Evolutionary conservation across 2,888 invertebrate genomes (phyloP).

Genomic region (Belgica antarctica): DNA sequence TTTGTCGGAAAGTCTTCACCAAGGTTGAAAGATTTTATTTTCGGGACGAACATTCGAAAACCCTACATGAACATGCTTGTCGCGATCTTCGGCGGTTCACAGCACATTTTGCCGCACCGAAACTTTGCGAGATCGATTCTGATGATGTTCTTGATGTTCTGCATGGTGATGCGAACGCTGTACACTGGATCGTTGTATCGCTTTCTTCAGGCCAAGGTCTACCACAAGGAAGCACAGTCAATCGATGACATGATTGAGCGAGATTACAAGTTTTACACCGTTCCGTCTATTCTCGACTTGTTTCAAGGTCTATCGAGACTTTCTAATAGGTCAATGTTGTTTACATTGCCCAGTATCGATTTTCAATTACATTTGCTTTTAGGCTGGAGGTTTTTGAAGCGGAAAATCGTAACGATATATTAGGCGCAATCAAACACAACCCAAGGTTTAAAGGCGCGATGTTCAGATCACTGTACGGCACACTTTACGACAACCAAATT

Average conservation of each 20-base stretch:
- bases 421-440: not conserved
- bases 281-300: slow-evolving; percentile 37
- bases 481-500: slow-evolving; percentile 22
- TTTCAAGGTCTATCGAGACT: slow-evolving; percentile 22
- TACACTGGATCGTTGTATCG: slow-evolving; percentile 23
- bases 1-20: not conserved
- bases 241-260: slow-evolving; percentile 29
- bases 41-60: slow-evolving; percentile 12
- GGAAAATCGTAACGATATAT: not conserved
- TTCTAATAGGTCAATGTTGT: slow-evolving; percentile 32
- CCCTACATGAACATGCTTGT: slow-evolving; percentile 30
- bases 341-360: not conserved
- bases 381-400: not conserved
- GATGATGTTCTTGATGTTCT: slow-evolving; percentile 35
- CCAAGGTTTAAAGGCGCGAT: slow-evolving; percentile 34
- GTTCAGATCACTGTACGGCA: slow-evolving; percentile 20
- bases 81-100: slow-evolving; percentile 24
- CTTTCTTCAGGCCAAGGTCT: slow-evolving; percentile 17
- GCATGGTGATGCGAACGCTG: slow-evolving; percentile 25
- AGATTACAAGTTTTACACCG: slow-evolving; percentile 28
- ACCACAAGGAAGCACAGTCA: slow-evolving; percentile 31
- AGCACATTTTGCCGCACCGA: not conserved
- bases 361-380: not conserved
- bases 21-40: not conserved
- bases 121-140: slow-evolving; percentile 29